Evolutionary conservation across 2,888 invertebrate genomes (phyloP).

Genomic region (Hetaerina titia): DNA sequence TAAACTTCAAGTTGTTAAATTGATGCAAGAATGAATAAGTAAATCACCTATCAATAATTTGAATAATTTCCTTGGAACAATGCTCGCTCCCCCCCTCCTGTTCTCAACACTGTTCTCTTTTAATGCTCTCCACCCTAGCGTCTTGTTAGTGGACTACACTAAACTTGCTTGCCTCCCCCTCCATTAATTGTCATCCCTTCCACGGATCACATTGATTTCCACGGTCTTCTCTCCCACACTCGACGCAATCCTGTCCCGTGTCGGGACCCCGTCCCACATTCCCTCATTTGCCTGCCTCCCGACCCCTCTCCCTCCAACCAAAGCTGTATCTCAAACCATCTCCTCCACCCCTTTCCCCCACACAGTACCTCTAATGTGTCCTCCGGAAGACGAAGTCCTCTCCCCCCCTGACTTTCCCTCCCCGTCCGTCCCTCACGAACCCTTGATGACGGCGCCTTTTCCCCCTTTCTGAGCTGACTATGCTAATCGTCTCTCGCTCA

Average conservation of each 20-base stretch:
- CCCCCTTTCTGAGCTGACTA: constrained; percentile 54
- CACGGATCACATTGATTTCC: constrained; percentile 37
- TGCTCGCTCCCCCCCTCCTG: neutral
- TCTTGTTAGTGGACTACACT: constrained; percentile 26
- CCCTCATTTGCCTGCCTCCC: neutral
- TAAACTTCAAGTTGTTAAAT: no score
- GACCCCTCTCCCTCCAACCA: neutral
- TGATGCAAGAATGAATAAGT: neutral
- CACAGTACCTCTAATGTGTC: neutral
- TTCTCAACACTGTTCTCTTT: neutral
- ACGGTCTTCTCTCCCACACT: no score
- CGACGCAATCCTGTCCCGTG: neutral
- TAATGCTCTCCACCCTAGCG: neutral
- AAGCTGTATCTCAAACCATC: neutral
- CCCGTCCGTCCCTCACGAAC: neutral
- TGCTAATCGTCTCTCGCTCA: constrained; percentile 57
- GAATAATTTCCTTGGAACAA: neutral
- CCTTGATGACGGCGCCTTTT: constrained; percentile 31
- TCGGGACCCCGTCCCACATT: constrained; percentile 21
- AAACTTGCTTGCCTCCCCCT: neutral
- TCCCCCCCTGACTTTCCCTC: neutral
- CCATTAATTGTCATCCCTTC: constrained; percentile 24
- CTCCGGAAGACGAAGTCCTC: neutral
- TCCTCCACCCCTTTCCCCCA: neutral
- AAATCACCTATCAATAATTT: neutral